phyloP scores from a whole-genome alignment of 2,888 invertebrate genomes.

The Iselma pallidipennis region DNA sequence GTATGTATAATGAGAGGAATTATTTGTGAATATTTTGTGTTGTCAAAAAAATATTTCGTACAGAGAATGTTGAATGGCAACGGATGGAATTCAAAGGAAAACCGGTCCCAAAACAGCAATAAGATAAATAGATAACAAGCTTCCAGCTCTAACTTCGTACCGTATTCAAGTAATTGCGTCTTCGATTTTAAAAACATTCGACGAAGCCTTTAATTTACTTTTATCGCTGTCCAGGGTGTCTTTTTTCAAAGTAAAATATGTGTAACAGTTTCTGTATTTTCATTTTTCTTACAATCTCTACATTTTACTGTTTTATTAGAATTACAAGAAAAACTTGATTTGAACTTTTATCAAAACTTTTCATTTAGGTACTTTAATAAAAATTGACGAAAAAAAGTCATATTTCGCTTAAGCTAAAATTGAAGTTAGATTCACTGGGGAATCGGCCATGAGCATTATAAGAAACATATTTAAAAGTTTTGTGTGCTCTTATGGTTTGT shows the following conservation, averaged over 20 bases:
- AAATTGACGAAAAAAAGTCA: background rate
- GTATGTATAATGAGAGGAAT: too few relatives aligned
- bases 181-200: slow-evolving; percentile 46
- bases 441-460: slow-evolving; percentile 8
- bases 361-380: slow-evolving; percentile 8
- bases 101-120: slow-evolving; percentile 39
- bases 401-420: slow-evolving; percentile 16
- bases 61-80: slow-evolving; percentile 7
- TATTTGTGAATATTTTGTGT: background rate
- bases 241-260: slow-evolving; percentile 31
- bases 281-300: slow-evolving; percentile 13
- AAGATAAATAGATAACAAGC: slow-evolving; percentile 49
- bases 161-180: slow-evolving; percentile 44
- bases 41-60: background rate
- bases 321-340: slow-evolving; percentile 12
- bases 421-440: slow-evolving; percentile 16
- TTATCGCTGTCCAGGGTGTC: slow-evolving; percentile 42
- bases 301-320: slow-evolving; percentile 14
- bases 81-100: slow-evolving; percentile 38
- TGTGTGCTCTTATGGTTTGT: slow-evolving; percentile 6
- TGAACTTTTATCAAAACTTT: slow-evolving; percentile 18
- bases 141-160: slow-evolving; percentile 35
- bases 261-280: slow-evolving; percentile 20
- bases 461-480: slow-evolving; percentile 19
- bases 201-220: slow-evolving; percentile 45